Evolutionary conservation across 1,140 invertebrate species (phyloP).

Genomic region (Euwallacea similis): DNA sequence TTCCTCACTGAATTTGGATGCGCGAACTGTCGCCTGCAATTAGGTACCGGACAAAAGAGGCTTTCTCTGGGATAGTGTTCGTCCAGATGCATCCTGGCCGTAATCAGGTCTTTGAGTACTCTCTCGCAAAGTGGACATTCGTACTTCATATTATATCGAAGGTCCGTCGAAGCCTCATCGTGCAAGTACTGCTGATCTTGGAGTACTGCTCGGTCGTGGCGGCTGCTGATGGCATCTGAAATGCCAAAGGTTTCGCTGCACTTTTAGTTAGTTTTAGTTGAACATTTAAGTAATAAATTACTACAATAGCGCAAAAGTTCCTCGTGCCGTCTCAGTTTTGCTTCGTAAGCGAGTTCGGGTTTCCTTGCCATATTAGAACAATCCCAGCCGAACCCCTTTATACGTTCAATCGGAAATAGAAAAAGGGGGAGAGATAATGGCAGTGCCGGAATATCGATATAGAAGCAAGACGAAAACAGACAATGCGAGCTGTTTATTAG

Average conservation of each 20-base stretch:
- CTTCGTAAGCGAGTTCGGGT: neutral
- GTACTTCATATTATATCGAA: conserved; percentile 50
- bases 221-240: conserved; percentile 52
- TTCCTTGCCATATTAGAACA: conserved; percentile 17
- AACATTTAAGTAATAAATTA: conserved; percentile 4
- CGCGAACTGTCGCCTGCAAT: conserved; percentile 72
- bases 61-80: conserved; percentile 80
- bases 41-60: conserved; percentile 72
- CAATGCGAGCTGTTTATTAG: conserved; percentile 22
- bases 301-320: neutral
- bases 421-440: conserved; percentile 28
- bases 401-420: conserved; percentile 17
- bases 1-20: conserved; percentile 82
- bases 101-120: conserved; percentile 64
- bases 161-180: neutral
- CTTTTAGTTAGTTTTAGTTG: conserved; percentile 37
- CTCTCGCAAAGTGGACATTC: conserved; percentile 72
- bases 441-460: conserved; percentile 22
- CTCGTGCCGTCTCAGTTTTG: conserved; percentile 1
- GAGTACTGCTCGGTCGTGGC: conserved; percentile 16
- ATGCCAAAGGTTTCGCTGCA: conserved; percentile 51
- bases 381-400: conserved; percentile 14
- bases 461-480: conserved; percentile 22
- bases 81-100: conserved; percentile 72
- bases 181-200: conserved; percentile 18